Evolutionary conservation across 2,888 invertebrate genomes (phyloP), one percentile per base, ranked within the genome.

Genomic region (Plagodis dolabraria): DNA sequence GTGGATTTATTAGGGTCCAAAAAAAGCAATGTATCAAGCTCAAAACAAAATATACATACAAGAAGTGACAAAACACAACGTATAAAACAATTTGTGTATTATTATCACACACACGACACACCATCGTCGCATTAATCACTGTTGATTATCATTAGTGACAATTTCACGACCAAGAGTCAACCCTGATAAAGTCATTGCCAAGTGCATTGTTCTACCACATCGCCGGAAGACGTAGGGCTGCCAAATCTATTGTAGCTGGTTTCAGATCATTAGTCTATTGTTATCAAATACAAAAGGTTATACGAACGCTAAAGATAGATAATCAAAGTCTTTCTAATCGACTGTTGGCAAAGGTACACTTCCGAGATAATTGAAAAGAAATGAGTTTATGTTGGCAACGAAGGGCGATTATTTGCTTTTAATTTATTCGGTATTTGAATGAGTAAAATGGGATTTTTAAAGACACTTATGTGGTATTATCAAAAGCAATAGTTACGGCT

Each of bases 161-260:
- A 72, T 65, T 64, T 69, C 62, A 65, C 61, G 62, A 70, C 52
- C 63, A 51, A 59, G 57, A 68, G 76, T 72, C 79, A 81, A 71
- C 67, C 68, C 60, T 70, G 68, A 67, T 76, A 81, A 74, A 82
- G 82, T 82, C 83, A 86, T 72, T 87, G 89, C 86, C 90, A 90
- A 89, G 86, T 78, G 76, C 85, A 87, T 86, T 85, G 85, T 86
- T 80, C 71, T 72, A 73, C 66, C 69, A 66, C 70, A 53, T 66
- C 71, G 53, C 70, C 75, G 79, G 80, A 78, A 82, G 75, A 73
- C 70, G 63, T 74, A 76, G 75, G 76, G 74, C 63, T 86, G 87
- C 86, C 87, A 85, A 84, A 71, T 71, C 65, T 42, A 74, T 69
- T 86, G 74, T 77, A 87, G 83, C 70, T 73, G 80, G 78, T 87